Evolutionary conservation across 2,797 vertebrate species (phyloP).

Genomic region (Pogoniulus pusillus): DNA sequence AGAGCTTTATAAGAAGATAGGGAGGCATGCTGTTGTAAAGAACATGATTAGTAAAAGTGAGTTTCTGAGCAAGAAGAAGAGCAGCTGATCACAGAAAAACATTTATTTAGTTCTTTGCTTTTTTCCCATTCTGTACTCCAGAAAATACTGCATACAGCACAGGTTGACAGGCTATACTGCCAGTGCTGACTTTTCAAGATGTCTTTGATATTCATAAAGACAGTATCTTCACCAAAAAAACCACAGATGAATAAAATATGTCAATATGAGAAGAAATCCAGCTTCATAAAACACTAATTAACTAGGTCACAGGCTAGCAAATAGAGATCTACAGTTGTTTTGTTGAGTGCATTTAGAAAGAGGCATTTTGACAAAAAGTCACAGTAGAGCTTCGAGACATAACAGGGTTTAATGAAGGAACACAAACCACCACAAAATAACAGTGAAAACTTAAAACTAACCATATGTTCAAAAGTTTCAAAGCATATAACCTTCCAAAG

Average conservation of each 20-base stretch:
- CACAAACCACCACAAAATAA: not conserved
- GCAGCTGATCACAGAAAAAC: not conserved
- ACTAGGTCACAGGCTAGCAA: constrained; percentile 19
- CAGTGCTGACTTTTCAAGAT: not conserved
- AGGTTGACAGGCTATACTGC: not conserved
- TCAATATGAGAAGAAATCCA: constrained; percentile 15
- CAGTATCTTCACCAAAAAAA: constrained; percentile 9
- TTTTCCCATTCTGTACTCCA: not conserved
- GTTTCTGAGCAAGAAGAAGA: not conserved
- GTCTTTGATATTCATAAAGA: constrained; percentile 64
- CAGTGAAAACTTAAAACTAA: not conserved
- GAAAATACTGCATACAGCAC: not conserved
- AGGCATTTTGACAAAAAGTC: not conserved
- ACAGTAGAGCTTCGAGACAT: not conserved
- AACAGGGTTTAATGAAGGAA: not conserved
- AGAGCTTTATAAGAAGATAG: not conserved
- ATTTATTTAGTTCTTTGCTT: not conserved
- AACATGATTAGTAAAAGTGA: not conserved
- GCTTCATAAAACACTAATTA: constrained; percentile 38
- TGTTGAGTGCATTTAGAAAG: not conserved
- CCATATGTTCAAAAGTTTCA: not conserved
- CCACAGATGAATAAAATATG: not conserved
- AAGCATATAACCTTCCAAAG: not conserved
- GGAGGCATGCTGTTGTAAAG: not conserved
- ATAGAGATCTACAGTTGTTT: not conserved